phyloP scores from a whole-genome alignment of 2,113 vertebrate species.

The Phaetusa simplex region DNA sequence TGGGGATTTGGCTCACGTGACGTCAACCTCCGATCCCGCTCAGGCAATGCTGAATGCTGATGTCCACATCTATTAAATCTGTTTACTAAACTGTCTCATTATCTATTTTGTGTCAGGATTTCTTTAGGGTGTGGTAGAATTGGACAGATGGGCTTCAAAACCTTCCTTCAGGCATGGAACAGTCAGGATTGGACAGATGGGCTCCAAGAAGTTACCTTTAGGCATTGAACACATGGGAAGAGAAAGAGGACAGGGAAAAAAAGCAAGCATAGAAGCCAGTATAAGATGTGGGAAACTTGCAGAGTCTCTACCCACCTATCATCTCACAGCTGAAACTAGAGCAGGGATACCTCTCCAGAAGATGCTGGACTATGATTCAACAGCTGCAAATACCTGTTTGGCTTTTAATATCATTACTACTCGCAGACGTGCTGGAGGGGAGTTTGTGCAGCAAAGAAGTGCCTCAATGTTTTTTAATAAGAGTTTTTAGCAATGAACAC shows the following conservation, averaged over 20 bases:
- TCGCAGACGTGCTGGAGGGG: conserved; percentile 24
- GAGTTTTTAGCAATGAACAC: conserved; percentile 44
- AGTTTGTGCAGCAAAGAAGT: neutral
- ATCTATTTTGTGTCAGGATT: conserved; percentile 74
- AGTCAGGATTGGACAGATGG: conserved; percentile 73
- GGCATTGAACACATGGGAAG: conserved; percentile 55
- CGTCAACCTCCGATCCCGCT: conserved; percentile 22
- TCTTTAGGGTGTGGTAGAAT: conserved; percentile 75
- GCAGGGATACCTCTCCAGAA: neutral
- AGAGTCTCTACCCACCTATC: neutral
- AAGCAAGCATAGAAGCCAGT: neutral
- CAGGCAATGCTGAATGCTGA: conserved; percentile 25
- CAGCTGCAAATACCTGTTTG: conserved; percentile 55
- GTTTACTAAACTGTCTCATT: conserved; percentile 76
- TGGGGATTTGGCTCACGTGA: conserved; percentile 34
- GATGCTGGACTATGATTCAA: neutral
- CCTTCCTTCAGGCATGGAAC: conserved; percentile 68
- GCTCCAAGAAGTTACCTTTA: conserved; percentile 64
- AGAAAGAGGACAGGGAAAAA: neutral
- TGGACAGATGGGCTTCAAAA: conserved; percentile 77
- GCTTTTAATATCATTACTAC: conserved; percentile 21
- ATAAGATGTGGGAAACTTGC: neutral
- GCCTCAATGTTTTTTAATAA: conserved; percentile 57
- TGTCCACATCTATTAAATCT: conserved; percentile 76
- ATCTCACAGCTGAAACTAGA: neutral